Conservation (phyloP, 2,113 vertebrate genomes). For the Puffinus mauretanicus region DNA sequence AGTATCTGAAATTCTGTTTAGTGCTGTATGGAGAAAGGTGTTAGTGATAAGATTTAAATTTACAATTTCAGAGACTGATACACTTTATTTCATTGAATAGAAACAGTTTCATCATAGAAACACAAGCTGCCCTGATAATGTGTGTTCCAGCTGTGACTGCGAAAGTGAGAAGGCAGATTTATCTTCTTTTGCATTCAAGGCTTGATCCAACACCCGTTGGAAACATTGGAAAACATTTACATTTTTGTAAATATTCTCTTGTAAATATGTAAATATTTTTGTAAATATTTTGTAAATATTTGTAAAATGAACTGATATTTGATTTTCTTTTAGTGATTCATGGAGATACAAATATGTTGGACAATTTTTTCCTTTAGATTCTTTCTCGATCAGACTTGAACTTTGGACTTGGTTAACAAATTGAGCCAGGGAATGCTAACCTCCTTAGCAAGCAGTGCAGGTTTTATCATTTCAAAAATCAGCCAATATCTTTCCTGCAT, state of each 20-base stretch:
- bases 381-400: neutral
- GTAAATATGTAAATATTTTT: too few relatives aligned
- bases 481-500: neutral
- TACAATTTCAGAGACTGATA: neutral
- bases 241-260: neutral
- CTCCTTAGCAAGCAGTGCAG: neutral
- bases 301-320: neutral
- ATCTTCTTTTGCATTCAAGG: neutral
- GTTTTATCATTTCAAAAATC: neutral
- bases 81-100: neutral
- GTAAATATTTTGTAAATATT: too few relatives aligned
- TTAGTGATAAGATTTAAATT: neutral
- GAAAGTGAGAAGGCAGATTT: neutral
- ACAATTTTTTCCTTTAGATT: neutral
- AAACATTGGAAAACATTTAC: neutral
- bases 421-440: rapidly evolving
- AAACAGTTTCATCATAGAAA: neutral
- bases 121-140: neutral
- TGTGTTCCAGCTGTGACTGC: neutral
- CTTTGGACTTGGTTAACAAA: neutral
- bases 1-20: neutral
- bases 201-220: neutral
- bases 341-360: neutral
- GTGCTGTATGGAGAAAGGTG: neutral
- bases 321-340: neutral